Percentiles rank a stretch among this genome's conserved stretches.
These are phyloP conservation scores for Oryzias sinensis DNA, from an alignment of 2,797 vertebrate species.

Conservation along the genomic window DNA sequence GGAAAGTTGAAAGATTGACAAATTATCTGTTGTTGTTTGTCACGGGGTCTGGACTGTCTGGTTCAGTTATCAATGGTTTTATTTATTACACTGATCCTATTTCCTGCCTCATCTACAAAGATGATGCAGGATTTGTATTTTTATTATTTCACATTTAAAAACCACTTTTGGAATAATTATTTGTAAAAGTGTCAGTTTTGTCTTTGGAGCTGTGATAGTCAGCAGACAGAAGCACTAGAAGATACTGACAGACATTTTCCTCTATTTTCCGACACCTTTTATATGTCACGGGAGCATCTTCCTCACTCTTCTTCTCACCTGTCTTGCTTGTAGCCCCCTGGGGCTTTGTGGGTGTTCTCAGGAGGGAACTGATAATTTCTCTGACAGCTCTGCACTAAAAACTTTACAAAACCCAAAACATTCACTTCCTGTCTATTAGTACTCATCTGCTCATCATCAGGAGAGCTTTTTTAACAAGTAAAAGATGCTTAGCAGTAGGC, in stretches of 20 bases:
- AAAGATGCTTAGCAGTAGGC: conserved; percentile 24
- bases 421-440: conserved; percentile 51
- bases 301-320: conserved; percentile 10
- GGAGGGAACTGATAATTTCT: conserved; percentile 62
- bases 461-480: conserved; percentile 32
- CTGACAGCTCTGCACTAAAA: conserved; percentile 45
- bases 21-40: conserved; percentile 34
- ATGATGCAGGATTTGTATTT: no score
- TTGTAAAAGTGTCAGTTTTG: neutral
- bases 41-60: conserved; percentile 6
- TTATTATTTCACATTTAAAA: no score
- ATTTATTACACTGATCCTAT: conserved; percentile 14
- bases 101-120: conserved; percentile 17
- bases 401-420: conserved; percentile 61
- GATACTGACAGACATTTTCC: neutral
- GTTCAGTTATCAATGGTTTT: conserved; percentile 39
- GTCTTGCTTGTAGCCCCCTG: neutral
- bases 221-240: conserved; percentile 2
- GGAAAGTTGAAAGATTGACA: conserved; percentile 28
- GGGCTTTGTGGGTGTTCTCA: conserved; percentile 12
- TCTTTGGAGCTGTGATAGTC: neutral
- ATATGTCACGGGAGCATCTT: neutral
- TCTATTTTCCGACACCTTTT: conserved; percentile 7
- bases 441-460: conserved; percentile 31
- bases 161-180: no score